These are phyloP conservation scores for Etheostoma perlongum DNA, from an alignment of 2,797 vertebrate genomes.

Conservation along the genomic window DNA sequence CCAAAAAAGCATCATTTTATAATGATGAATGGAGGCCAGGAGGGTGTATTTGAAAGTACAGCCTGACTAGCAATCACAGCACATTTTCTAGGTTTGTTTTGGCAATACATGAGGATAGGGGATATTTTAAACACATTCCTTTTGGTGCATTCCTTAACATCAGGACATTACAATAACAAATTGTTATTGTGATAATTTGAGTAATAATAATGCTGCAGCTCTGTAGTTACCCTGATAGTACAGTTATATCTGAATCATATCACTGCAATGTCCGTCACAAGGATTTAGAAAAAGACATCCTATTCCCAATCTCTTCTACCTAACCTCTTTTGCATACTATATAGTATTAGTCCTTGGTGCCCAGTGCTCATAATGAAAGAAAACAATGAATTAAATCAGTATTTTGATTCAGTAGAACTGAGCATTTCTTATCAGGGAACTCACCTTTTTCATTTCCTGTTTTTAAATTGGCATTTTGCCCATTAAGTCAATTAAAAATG, in stretches of 20 bases:
- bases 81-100: neutral
- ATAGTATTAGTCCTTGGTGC: constrained; percentile 29
- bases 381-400: constrained; percentile 56
- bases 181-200: neutral
- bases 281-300: constrained; percentile 25
- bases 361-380: constrained; percentile 32
- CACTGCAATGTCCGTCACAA: neutral
- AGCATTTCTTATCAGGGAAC: constrained; percentile 58
- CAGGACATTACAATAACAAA: neutral
- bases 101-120: no score
- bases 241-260: neutral
- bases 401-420: constrained; percentile 49
- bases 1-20: constrained; percentile 1
- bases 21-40: constrained; percentile 18
- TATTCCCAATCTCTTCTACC: constrained; percentile 3
- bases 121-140: neutral
- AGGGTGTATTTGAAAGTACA: neutral
- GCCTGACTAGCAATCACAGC: neutral
- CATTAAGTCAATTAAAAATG: constrained; percentile 70
- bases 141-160: constrained; percentile 7
- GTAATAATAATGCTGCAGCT: neutral
- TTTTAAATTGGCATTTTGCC: constrained; percentile 70
- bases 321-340: constrained; percentile 7
- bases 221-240: neutral
- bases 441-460: constrained; percentile 59